Evolutionary conservation across 2,113 vertebrate genomes (phyloP).

Genomic region (Leucoraja erinaceus): DNA sequence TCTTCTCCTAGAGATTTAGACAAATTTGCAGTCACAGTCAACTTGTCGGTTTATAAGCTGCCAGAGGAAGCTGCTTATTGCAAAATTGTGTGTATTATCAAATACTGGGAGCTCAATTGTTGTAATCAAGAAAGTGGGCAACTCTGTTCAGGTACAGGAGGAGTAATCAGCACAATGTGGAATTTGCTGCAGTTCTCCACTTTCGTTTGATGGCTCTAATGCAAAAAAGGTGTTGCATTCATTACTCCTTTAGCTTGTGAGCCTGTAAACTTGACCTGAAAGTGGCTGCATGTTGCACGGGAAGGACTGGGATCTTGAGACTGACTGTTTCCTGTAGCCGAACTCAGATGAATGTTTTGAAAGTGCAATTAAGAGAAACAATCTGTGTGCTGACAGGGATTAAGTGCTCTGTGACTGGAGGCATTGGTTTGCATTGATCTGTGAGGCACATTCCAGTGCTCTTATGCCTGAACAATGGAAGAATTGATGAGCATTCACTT

Average conservation of each 20-base stretch:
- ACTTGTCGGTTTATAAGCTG: background rate
- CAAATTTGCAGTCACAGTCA: background rate
- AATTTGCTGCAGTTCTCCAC: constrained; percentile 1
- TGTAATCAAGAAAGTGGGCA: background rate
- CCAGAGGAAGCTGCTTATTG: background rate
- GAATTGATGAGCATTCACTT: constrained; percentile 37
- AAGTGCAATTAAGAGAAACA: constrained; percentile 36
- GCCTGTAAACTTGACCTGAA: constrained; percentile 30
- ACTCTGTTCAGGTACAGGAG: background rate
- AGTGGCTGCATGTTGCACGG: constrained; percentile 9
- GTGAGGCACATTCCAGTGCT: constrained; percentile 30
- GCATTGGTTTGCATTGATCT: constrained; percentile 34
- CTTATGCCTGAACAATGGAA: constrained; percentile 35
- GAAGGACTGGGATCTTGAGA: constrained; percentile 21
- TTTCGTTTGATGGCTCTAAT: background rate
- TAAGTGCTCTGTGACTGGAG: constrained; percentile 36
- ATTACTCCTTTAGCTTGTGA: constrained; percentile 22
- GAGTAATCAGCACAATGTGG: background rate
- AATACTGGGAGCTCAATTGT: background rate
- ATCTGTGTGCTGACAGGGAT: constrained; percentile 34
- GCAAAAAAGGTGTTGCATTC: constrained; percentile 18
- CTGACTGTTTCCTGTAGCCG: constrained; percentile 30
- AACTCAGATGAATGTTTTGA: constrained; percentile 37
- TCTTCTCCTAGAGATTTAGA: background rate
- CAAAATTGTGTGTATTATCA: background rate